phyloP scores from a whole-genome alignment of 2,797 vertebrate genomes.

The Labeo calbasu region DNA sequence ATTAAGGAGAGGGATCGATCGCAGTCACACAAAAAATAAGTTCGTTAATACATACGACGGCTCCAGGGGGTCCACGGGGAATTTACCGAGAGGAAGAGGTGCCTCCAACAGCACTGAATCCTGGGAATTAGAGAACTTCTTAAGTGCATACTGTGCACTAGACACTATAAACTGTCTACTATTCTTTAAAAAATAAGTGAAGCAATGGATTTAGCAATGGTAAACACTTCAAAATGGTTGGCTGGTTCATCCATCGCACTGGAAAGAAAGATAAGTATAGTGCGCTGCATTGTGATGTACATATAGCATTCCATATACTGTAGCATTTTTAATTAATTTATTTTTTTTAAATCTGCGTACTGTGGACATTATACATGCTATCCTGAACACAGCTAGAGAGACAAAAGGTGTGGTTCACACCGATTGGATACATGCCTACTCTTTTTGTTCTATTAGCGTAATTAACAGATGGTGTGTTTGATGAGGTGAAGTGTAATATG shows the following conservation, averaged over 20 bases:
- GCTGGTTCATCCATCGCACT: background rate
- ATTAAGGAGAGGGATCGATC: slow-evolving; percentile 91
- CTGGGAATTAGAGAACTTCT: slow-evolving; percentile 10
- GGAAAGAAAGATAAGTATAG: background rate
- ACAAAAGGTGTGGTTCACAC: slow-evolving; percentile 48
- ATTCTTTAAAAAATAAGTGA: background rate
- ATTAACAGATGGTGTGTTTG: slow-evolving; percentile 83
- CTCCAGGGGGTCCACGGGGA: slow-evolving; percentile 78
- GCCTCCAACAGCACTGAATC: slow-evolving; percentile 61
- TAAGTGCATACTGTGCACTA: background rate
- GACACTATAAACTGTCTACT: background rate
- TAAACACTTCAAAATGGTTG: background rate
- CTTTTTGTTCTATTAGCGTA: slow-evolving; percentile 79
- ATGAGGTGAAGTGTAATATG: slow-evolving; percentile 80
- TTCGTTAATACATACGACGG: slow-evolving; percentile 70
- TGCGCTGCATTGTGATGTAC: background rate
- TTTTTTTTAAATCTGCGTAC: background rate
- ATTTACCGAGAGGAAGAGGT: slow-evolving; percentile 27
- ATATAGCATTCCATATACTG: background rate
- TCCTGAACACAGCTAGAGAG: background rate
- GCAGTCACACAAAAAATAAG: slow-evolving; percentile 84
- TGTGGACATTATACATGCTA: background rate
- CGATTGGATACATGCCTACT: slow-evolving; percentile 75
- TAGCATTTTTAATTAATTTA: background rate
- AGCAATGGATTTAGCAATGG: background rate